Evolutionary conservation across 2,888 invertebrate species (phyloP).

Genomic region (Himalopsyche japonica): DNA sequence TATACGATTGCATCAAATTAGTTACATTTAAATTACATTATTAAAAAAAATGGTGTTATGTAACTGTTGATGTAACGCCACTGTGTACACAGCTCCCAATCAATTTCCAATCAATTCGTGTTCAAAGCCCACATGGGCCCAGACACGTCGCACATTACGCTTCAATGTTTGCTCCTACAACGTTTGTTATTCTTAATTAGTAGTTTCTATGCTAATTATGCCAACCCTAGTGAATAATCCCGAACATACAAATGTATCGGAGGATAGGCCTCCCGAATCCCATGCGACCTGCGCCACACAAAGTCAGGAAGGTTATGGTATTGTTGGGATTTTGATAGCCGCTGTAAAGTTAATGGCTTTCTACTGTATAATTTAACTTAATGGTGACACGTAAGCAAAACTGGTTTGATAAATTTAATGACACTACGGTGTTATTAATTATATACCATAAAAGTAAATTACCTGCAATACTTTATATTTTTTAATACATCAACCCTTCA

Average conservation of each 20-base stretch:
- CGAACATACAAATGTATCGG: conserved; percentile 4
- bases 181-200: conserved; percentile 38
- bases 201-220: conserved; percentile 38
- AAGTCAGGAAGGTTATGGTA: background rate
- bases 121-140: background rate
- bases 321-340: background rate
- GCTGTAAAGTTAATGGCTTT: background rate
- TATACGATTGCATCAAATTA: no score
- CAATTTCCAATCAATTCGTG: background rate
- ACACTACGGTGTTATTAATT: no score
- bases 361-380: background rate
- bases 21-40: no score
- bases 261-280: conserved; percentile 8
- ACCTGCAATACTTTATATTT: no score
- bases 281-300: background rate
- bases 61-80: background rate
- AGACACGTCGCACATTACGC: background rate
- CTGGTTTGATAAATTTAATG: no score
- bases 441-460: no score
- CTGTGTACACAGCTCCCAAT: background rate
- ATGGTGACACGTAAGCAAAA: no score
- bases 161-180: background rate
- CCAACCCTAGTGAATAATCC: background rate
- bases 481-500: no score
- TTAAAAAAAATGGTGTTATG: no score